Percentiles rank a stretch among this genome's conserved stretches.
phyloP scores from a whole-genome alignment of 2,888 invertebrate genomes.

The Macrosoma leucophasiata region DNA sequence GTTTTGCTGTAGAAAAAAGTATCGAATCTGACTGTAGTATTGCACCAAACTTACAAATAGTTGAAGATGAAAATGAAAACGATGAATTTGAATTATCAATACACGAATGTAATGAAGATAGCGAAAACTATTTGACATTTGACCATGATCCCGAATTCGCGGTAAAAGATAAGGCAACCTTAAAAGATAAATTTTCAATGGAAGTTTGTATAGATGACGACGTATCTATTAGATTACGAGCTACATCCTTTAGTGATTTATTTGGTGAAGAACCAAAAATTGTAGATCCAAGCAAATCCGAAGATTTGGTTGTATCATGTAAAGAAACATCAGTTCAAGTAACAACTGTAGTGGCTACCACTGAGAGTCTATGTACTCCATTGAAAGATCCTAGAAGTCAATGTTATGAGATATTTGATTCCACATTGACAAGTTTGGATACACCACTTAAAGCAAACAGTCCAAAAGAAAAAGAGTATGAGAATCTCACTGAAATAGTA shows the following conservation, averaged over 20 bases:
- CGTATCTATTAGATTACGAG: slow-evolving; percentile 48
- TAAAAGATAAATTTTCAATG: slow-evolving; percentile 62
- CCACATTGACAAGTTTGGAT: slow-evolving; percentile 63
- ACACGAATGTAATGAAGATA: slow-evolving; percentile 50
- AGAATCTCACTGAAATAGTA: slow-evolving; percentile 46
- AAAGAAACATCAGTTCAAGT: background rate
- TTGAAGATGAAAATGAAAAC: slow-evolving; percentile 37
- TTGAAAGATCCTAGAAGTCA: slow-evolving; percentile 50
- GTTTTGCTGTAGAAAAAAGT: slow-evolving; percentile 26
- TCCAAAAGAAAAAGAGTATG: slow-evolving; percentile 33
- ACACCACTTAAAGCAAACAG: slow-evolving; percentile 53
- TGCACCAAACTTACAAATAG: slow-evolving; percentile 33
- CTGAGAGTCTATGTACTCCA: slow-evolving; percentile 56
- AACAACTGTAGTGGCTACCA: slow-evolving; percentile 6
- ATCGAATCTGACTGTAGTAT: slow-evolving; percentile 20
- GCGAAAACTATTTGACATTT: slow-evolving; percentile 42
- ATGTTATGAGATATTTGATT: slow-evolving; percentile 63
- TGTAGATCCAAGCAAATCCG: background rate
- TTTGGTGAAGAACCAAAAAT: slow-evolving; percentile 38
- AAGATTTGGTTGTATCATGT: too few relatives aligned
- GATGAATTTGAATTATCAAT: slow-evolving; percentile 52
- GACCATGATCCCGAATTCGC: slow-evolving; percentile 34
- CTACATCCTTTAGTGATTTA: slow-evolving; percentile 41
- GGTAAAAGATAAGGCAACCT: slow-evolving; percentile 31
- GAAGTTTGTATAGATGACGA: slow-evolving; percentile 62